Conservation (phyloP, 53 echinoderm and acorn worm genomes). For the Arbacia lixula region DNA sequence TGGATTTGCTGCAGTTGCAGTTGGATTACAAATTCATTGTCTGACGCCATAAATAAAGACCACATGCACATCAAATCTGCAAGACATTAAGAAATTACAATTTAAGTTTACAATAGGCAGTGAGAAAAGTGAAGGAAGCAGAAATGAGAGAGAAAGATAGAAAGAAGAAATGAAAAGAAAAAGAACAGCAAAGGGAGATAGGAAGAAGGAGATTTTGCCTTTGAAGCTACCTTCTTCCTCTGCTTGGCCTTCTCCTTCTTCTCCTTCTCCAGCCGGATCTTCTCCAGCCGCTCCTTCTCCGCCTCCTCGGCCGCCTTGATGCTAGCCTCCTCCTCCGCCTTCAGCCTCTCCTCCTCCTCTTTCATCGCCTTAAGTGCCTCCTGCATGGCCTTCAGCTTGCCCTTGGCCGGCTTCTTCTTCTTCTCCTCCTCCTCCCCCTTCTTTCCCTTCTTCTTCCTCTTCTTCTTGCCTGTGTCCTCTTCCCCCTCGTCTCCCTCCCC, state of each 20-base stretch:
- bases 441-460: slow-evolving; percentile 82
- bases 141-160: no score
- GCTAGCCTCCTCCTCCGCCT: slow-evolving; percentile 86
- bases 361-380: slow-evolving; percentile 87
- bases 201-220: no score
- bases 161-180: neutral
- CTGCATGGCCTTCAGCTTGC: slow-evolving; percentile 90
- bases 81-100: no score
- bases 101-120: no score
- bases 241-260: slow-evolving; percentile 86
- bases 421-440: slow-evolving; percentile 77
- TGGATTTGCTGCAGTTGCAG: no score
- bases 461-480: slow-evolving; percentile 73
- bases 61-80: no score
- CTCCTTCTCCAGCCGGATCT: slow-evolving; percentile 84
- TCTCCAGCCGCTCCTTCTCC: slow-evolving; percentile 74
- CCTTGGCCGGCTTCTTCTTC: slow-evolving; percentile 89
- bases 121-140: no score
- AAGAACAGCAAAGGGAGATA: neutral
- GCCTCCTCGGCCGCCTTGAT: slow-evolving; percentile 80
- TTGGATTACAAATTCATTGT: no score
- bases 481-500: slow-evolving; percentile 67
- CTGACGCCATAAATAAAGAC: no score
- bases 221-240: slow-evolving; percentile 77
- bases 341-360: slow-evolving; percentile 79